Evolutionary conservation across 1,140 invertebrate species (phyloP).

Genomic region (Diabrotica virgifera): DNA sequence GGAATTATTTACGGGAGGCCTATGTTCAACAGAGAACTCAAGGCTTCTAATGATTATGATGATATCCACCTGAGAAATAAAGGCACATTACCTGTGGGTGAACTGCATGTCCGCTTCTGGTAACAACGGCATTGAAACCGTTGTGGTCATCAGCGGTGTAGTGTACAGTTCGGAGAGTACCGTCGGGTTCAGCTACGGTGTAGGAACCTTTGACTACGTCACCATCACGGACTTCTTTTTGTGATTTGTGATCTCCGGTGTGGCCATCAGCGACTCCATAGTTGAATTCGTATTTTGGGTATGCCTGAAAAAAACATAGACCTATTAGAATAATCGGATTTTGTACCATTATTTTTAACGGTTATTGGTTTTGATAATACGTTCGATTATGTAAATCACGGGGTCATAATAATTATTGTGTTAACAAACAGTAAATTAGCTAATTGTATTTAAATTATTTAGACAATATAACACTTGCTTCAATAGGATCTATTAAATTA

Average conservation of each 20-base stretch:
- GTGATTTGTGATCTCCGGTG: constrained; percentile 20
- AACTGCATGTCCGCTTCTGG: constrained; percentile 28
- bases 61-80: not conserved
- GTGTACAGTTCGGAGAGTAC: constrained; percentile 60
- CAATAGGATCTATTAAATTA: no score
- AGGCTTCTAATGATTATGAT: no score
- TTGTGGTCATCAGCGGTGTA: constrained; percentile 58
- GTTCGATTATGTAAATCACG: no score
- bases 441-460: no score
- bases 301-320: constrained; percentile 3
- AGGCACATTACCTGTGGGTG: constrained; percentile 12
- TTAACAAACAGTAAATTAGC: no score
- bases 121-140: constrained; percentile 39
- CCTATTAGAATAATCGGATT: no score
- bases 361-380: no score
- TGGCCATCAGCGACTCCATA: constrained; percentile 21
- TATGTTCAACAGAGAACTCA: no score
- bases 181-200: constrained; percentile 61
- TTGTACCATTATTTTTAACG: no score
- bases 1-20: no score
- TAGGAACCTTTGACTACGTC: constrained; percentile 53
- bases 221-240: constrained; percentile 19
- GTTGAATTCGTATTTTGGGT: constrained; percentile 21
- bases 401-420: no score
- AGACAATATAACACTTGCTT: no score